Evolutionary conservation across 2,888 invertebrate species (phyloP).

Genomic region (Hyalella azteca): DNA sequence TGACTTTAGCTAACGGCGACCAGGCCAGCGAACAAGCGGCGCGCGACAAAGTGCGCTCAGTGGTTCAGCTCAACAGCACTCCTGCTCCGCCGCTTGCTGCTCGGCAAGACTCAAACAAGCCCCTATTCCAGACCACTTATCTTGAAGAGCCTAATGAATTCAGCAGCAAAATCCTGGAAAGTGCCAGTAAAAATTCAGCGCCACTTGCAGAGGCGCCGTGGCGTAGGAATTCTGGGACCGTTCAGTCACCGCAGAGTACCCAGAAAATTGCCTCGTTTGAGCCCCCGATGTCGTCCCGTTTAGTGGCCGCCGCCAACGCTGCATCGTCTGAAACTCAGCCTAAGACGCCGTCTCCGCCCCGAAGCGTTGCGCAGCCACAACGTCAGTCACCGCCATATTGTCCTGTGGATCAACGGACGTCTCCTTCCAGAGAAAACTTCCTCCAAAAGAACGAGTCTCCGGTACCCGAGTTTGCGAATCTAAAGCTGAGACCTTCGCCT

Average conservation of each 20-base stretch:
- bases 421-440: neutral
- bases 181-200: neutral
- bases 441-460: constrained; percentile 4
- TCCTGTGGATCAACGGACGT: neutral
- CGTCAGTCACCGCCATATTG: neutral
- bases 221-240: neutral
- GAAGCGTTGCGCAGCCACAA: constrained; percentile 3
- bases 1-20: constrained; percentile 42
- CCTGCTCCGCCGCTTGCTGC: neutral
- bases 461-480: constrained; percentile 23
- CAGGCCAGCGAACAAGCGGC: constrained; percentile 2
- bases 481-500: constrained; percentile 35
- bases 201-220: neutral
- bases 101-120: constrained; percentile 12
- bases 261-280: neutral
- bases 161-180: constrained; percentile 22
- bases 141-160: neutral
- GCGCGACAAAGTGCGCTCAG: constrained; percentile 49
- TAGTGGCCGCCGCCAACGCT: constrained; percentile 38
- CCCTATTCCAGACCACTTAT: neutral
- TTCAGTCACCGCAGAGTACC: neutral
- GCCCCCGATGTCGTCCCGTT: constrained; percentile 40
- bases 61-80: constrained; percentile 50
- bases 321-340: constrained; percentile 2
- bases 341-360: constrained; percentile 23